These are phyloP conservation scores for Scaptomyza caliginosa DNA, from an alignment of 2,888 invertebrate species.

Conservation along the genomic window DNA sequence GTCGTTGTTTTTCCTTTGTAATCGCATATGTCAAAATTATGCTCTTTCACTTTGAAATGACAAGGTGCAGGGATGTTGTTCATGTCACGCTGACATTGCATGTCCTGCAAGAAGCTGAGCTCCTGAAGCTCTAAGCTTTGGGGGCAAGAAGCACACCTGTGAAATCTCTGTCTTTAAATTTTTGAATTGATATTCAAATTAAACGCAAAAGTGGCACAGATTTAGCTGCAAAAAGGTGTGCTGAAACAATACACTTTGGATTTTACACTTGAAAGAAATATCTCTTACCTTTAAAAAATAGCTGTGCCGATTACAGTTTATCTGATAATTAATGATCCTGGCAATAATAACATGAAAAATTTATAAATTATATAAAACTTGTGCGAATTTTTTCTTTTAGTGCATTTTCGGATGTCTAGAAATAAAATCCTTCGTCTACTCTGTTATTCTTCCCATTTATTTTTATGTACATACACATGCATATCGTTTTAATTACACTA, in stretches of 20 bases:
- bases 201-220: slow-evolving; percentile 40
- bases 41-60: slow-evolving; percentile 65
- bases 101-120: slow-evolving; percentile 18
- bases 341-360: too few relatives aligned
- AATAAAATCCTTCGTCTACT: slow-evolving; percentile 16
- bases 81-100: slow-evolving; percentile 59
- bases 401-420: slow-evolving; percentile 8
- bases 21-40: slow-evolving; percentile 78
- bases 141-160: slow-evolving; percentile 13
- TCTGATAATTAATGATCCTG: too few relatives aligned
- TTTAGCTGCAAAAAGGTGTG: not conserved
- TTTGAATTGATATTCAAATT: slow-evolving; percentile 53
- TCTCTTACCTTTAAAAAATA: too few relatives aligned
- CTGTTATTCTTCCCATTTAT: not conserved
- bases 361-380: too few relatives aligned
- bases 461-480: slow-evolving; percentile 21
- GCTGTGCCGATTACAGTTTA: too few relatives aligned
- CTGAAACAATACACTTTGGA: not conserved
- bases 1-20: slow-evolving; percentile 40
- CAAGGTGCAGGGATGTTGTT: slow-evolving; percentile 55
- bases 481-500: slow-evolving; percentile 76
- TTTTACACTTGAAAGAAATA: not conserved
- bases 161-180: slow-evolving; percentile 30
- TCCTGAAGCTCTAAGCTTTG: not conserved
- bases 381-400: not conserved